These are phyloP conservation scores for Amphibalanus amphitrite DNA, from an alignment of 1,140 invertebrate species.

Conservation along the genomic window DNA sequence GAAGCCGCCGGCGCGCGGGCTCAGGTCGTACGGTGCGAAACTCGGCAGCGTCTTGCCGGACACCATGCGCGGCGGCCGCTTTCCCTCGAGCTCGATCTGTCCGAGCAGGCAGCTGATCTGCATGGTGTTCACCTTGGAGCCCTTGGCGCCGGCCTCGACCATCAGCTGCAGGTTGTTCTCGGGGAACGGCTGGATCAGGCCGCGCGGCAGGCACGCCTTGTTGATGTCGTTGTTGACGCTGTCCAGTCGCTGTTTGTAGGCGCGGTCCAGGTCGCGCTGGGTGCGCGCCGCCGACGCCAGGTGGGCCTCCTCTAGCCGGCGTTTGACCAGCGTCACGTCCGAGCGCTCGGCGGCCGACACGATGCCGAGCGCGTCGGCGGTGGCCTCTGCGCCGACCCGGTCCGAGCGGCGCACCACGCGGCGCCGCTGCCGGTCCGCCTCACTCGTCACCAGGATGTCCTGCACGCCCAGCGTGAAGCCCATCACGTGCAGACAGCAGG, in stretches of 20 bases:
- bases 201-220: slow-evolving; percentile 21
- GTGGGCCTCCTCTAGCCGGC: slow-evolving; percentile 49
- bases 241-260: slow-evolving; percentile 69
- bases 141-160: slow-evolving; percentile 97
- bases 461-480: slow-evolving; percentile 90
- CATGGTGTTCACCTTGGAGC: slow-evolving; percentile 86
- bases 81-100: slow-evolving; percentile 56
- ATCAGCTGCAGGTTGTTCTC: slow-evolving; percentile 92
- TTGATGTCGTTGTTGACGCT: slow-evolving; percentile 79
- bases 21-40: slow-evolving; percentile 74
- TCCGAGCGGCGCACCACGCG: background rate
- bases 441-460: slow-evolving; percentile 67
- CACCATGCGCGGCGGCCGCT: slow-evolving; percentile 84
- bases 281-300: slow-evolving; percentile 50
- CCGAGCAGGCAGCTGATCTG: slow-evolving; percentile 93
- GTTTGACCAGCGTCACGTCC: slow-evolving; percentile 34
- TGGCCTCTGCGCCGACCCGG: background rate
- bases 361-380: background rate
- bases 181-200: slow-evolving; percentile 32
- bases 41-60: slow-evolving; percentile 83
- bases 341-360: slow-evolving; percentile 11
- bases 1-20: slow-evolving; percentile 87
- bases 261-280: slow-evolving; percentile 58
- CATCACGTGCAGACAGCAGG: slow-evolving; percentile 65
- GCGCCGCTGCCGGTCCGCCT: slow-evolving; percentile 48